Base-by-base conservation (phyloP, 2,888 invertebrate genomes). In the Luffia ferchaultella region DNA sequence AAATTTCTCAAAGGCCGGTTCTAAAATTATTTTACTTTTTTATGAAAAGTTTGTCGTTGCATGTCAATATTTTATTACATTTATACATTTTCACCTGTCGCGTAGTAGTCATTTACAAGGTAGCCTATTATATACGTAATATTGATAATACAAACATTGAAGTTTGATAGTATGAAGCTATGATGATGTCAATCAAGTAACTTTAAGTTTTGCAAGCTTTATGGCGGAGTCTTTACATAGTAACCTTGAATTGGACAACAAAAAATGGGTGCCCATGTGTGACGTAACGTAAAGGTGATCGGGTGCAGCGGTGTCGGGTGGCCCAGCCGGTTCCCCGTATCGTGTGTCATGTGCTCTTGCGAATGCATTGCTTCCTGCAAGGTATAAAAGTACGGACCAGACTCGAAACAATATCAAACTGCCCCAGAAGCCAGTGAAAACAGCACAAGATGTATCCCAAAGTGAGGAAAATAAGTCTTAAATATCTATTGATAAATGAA, bases 251-350 rank as follows among this genome's bases (percentile, higher is more conserved):
- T 57, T 3, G 63, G 65, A 69, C 67, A 67, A 65, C 54, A 57
- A 69, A 72, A 73, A 70, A 65, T 64, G 62, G 66, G 64, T 62
- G 60, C 63, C 46, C 15, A 45, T 63, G 57, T 61, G 58, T 80
- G 76, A 76, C 71, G 78, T 80, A 79, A 79, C 60, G 67, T 67
- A 72, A 73, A 74, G 75, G 74, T 73, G 69, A 73, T 71, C 77
- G 60, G 65, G 66, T 70, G 68, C 60, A 61, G 61, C 62, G 70
- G 76, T 73, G 68, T 80, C 77, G 65, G 63, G 63, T 75, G 71
- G 68, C 59, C 62, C 45, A 42, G 74, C 78, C 78, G 80, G 82
- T 82, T 79, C 65, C 62, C 58, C 55, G 62, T 68, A 64, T 72
- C 73, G 67, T 68, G 65, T 78, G 70, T 70, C 80, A 68, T 60